Percentiles rank a stretch among this genome's conserved stretches.
These are phyloP conservation scores for Rattus rattus DNA, from an alignment of 2,113 vertebrate genomes.

Conservation along the genomic window DNA sequence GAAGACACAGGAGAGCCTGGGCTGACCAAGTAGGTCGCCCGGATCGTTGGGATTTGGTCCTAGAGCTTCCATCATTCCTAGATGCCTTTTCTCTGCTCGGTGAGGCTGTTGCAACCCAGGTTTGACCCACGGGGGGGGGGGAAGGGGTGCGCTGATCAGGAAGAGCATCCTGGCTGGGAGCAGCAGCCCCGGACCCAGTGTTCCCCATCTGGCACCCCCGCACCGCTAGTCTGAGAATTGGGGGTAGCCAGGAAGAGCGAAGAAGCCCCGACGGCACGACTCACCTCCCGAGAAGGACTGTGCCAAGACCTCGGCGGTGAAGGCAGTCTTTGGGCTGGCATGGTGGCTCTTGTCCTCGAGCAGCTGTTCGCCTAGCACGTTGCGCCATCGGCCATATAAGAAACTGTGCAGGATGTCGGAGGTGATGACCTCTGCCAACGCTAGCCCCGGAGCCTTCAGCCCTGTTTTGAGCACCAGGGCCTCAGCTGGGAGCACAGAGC, in stretches of 20 bases:
- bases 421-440: slow-evolving; percentile 96
- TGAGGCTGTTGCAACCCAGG: fast-evolving
- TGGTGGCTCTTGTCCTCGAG: slow-evolving; percentile 91
- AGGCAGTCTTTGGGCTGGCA: slow-evolving; percentile 93
- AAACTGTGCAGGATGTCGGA: slow-evolving; percentile 98
- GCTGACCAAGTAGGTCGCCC: too few species aligned
- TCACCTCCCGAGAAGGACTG: slow-evolving; percentile 97
- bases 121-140: too few species aligned
- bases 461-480: slow-evolving; percentile 94
- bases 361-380: slow-evolving; percentile 95
- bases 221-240: neutral
- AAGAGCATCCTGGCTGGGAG: fast-evolving
- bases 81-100: neutral
- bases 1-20: neutral
- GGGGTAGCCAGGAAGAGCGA: neutral
- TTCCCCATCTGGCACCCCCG: neutral
- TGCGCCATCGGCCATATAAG: slow-evolving; percentile 97
- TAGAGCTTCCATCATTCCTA: neutral
- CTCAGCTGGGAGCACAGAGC: slow-evolving; percentile 95
- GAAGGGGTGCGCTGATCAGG: neutral
- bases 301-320: slow-evolving; percentile 97
- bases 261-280: slow-evolving; percentile 61
- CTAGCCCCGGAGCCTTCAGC: slow-evolving; percentile 91
- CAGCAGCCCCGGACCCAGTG: neutral
- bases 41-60: neutral